These are phyloP conservation scores for Chrysolina oricalcia DNA, from an alignment of 2,888 invertebrate species.

Conservation along the genomic window DNA sequence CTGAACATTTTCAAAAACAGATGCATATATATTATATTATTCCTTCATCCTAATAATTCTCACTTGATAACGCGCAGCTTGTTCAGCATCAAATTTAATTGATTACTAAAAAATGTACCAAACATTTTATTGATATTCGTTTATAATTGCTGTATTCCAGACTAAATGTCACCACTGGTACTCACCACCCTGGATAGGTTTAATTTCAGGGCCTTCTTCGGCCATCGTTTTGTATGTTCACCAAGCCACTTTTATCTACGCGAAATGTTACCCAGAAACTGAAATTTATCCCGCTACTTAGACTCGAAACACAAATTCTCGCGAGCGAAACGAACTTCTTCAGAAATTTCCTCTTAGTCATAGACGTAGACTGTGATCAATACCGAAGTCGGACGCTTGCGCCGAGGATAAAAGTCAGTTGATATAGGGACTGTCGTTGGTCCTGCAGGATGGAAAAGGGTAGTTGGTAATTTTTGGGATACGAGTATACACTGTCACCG, in stretches of 20 bases:
- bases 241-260: conserved; percentile 35
- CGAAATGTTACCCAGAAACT: conserved; percentile 29
- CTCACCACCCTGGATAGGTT: conserved; percentile 75
- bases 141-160: conserved; percentile 17
- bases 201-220: conserved; percentile 77
- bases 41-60: not conserved
- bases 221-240: conserved; percentile 67
- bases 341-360: conserved; percentile 58
- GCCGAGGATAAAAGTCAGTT: conserved; percentile 44
- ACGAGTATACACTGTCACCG: too few species aligned
- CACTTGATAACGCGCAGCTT: not conserved
- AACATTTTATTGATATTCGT: conserved; percentile 14
- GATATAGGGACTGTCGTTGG: conserved; percentile 20
- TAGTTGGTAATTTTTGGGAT: not conserved
- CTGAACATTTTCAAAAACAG: not conserved
- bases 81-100: not conserved
- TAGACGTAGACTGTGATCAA: conserved; percentile 57
- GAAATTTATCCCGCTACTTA: conserved; percentile 29
- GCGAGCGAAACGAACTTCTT: conserved; percentile 24
- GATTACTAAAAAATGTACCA: not conserved
- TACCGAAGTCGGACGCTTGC: conserved; percentile 54
- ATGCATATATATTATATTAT: not conserved
- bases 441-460: not conserved
- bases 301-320: not conserved
- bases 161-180: conserved; percentile 35